A percentile compares a stretch with the other conserved stretches of the same genome.
Conservation (phyloP, 2,888 invertebrate species). For the Zhuqinia jingwanae region DNA sequence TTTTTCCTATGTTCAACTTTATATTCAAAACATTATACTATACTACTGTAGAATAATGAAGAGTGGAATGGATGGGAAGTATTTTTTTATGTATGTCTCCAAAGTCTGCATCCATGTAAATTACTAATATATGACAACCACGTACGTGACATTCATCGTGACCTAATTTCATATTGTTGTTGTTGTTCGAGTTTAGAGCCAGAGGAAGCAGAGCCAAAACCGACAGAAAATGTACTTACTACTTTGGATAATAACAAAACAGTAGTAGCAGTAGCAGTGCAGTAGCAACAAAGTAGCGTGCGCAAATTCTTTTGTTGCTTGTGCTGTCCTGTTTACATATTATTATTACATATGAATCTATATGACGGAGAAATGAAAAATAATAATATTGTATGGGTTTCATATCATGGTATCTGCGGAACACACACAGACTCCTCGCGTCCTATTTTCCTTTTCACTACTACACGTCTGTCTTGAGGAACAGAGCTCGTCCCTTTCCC, state of each 20-base stretch:
- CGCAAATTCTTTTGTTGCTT: background rate
- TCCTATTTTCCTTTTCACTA: background rate
- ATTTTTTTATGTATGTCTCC: background rate
- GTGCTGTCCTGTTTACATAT: background rate
- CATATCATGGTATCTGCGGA: too few relatives aligned
- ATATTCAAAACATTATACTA: background rate
- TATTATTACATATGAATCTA: background rate
- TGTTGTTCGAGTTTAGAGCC: conserved; percentile 1
- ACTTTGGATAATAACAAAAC: too few relatives aligned
- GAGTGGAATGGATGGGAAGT: conserved; percentile 8
- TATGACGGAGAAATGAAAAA: background rate
- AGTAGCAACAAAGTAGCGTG: background rate
- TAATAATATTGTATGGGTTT: background rate
- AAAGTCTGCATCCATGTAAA: conserved; percentile 13
- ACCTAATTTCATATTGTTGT: conserved; percentile 48
- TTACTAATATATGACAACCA: conserved; percentile 25
- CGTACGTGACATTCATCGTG: conserved; percentile 48
- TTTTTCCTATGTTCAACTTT: conserved; percentile 8
- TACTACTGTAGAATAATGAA: background rate
- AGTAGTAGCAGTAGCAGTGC: too few relatives aligned
- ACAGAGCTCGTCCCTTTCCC: background rate
- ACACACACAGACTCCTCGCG: background rate
- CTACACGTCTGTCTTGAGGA: too few relatives aligned
- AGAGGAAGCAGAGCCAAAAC: background rate
- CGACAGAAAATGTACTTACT: too few relatives aligned